Conservation (phyloP, 2,888 invertebrate genomes). For the Synergus itoensis region DNA sequence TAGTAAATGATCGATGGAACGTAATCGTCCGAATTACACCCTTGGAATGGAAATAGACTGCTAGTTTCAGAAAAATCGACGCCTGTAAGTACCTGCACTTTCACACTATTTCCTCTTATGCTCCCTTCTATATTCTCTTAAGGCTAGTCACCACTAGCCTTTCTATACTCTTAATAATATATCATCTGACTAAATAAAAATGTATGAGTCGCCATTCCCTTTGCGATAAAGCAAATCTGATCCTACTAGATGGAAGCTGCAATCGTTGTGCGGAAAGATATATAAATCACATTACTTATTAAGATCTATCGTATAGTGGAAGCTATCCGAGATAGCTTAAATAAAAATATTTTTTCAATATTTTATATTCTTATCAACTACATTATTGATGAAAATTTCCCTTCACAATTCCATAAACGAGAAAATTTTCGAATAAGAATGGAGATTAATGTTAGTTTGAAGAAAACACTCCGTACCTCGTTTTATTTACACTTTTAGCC, state of each 20-base stretch:
- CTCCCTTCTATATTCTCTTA: not conserved
- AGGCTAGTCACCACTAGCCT: not conserved
- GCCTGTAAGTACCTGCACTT: constrained; percentile 1
- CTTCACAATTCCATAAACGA: not conserved
- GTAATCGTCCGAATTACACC: not conserved
- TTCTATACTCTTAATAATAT: not conserved
- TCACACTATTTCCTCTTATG: not conserved
- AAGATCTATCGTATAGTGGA: too few species aligned
- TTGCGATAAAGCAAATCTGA: not conserved
- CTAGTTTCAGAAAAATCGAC: constrained; percentile 4
- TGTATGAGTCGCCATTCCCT: not conserved
- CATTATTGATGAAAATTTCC: not conserved
- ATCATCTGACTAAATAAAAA: not conserved
- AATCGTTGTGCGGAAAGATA: not conserved
- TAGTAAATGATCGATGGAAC: constrained; percentile 14
- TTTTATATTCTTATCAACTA: too few species aligned
- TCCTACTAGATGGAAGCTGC: not conserved
- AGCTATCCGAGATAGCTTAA: too few species aligned
- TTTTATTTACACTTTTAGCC: not conserved
- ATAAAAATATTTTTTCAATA: too few species aligned
- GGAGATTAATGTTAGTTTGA: not conserved
- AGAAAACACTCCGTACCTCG: not conserved
- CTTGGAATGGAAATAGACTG: constrained; percentile 5
- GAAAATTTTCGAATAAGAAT: not conserved
- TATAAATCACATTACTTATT: too few species aligned